Evolutionary conservation across 1,140 invertebrate species (phyloP), one percentile per base, ranked within the genome.

Genomic region (Dreissena rostriformis): DNA sequence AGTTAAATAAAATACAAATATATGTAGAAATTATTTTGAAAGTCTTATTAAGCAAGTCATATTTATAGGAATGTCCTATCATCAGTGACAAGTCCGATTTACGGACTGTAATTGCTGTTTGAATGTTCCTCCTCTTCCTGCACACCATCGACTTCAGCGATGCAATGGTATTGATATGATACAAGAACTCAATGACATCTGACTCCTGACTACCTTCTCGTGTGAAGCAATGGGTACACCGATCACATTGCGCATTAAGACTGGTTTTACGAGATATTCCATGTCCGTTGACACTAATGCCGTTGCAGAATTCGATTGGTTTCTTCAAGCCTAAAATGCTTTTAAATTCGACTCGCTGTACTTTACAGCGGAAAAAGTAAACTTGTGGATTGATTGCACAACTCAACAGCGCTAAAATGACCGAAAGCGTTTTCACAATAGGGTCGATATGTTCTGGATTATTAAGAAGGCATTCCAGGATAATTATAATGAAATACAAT

Each of bases 311-410:
- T 49, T 39, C 39, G 8, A 39, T 26, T 22, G 22, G 1, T 8
- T 57, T 19, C 2, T 61, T 61, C 1, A 86, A 22, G 26, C 80
- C 77, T 19, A 92, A 68, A 61, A 91, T 87, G n/a, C 75, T 65
- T 53, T 78, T 86, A 0, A 92, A 75, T 75, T 91, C 88, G 26
- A 88, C 84, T 29, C 94, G 92, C 7, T 94, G 93, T 52, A 93
- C 90, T 80, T 94, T 94, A 82, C 94, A 94, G 15, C 94, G 91
- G 88, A 95, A 95, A 26, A 95, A 94, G 90, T 95, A 95, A 24
- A 95, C 94, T 73, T 95, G 92, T 6, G 95, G 95, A 88, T 95
- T 95, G 71, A 94, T 82, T 2, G 93, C 91, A 73, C 92, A 93
- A 82, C 91, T 91, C 55, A 90, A 87, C 84, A 94, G 90, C 15